phyloP scores from a whole-genome alignment of 35 echinoderm and acorn worm species.

The Ophiothrix spiculata region DNA sequence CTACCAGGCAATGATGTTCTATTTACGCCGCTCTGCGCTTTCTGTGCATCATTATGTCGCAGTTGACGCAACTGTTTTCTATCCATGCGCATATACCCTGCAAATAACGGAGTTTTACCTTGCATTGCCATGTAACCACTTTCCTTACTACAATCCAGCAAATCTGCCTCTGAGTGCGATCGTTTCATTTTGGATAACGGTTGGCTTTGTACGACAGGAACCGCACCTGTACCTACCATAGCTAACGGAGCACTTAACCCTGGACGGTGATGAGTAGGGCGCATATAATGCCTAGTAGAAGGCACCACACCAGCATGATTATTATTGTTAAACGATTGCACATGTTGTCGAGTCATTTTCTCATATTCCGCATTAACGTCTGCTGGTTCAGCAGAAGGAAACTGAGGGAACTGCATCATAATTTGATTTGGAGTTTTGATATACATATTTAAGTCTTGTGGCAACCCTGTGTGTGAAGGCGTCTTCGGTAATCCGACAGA shows the following conservation, averaged over 20 bases:
- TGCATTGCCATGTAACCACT: background rate
- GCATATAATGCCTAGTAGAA: background rate
- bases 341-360: background rate
- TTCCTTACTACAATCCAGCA: background rate
- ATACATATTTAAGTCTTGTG: background rate
- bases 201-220: background rate
- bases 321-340: background rate
- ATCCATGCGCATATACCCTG: background rate
- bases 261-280: background rate
- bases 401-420: background rate
- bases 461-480: background rate
- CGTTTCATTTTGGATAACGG: background rate
- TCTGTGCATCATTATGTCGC: no score
- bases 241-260: background rate
- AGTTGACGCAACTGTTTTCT: no score
- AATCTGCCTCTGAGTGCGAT: background rate
- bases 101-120: background rate
- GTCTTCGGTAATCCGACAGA: background rate
- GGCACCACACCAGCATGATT: background rate
- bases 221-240: background rate
- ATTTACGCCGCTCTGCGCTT: no score
- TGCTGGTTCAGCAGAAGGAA: background rate
- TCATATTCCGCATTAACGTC: background rate
- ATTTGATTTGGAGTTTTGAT: background rate
- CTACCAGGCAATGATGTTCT: no score